phyloP scores from a whole-genome alignment of 2,113 vertebrate species.

The Phylloscopus whistleri region DNA sequence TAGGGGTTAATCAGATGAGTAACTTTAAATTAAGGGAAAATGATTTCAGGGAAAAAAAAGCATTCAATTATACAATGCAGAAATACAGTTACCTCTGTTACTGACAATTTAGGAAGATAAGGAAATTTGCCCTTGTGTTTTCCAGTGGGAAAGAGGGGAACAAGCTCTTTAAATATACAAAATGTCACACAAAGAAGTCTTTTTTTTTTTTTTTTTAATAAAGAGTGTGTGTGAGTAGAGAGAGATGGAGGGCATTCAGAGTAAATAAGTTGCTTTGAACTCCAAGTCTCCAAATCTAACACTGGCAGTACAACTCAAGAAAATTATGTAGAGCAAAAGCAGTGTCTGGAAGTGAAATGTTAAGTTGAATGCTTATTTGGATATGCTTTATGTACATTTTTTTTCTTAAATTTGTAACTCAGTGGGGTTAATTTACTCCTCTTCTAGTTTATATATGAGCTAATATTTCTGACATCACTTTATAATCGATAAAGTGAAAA shows the following conservation, averaged over 20 bases:
- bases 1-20: background rate
- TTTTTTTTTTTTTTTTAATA: background rate
- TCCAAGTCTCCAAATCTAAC: background rate
- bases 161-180: background rate
- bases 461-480: background rate
- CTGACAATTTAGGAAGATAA: background rate
- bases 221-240: background rate
- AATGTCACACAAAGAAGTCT: background rate
- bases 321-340: background rate
- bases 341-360: background rate
- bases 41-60: background rate
- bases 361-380: background rate
- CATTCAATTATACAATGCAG: background rate
- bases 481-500: background rate
- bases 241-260: background rate
- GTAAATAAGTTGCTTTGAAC: background rate
- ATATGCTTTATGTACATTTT: background rate
- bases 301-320: background rate
- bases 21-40: background rate
- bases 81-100: background rate
- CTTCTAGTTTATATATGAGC: background rate
- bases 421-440: background rate
- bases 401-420: background rate
- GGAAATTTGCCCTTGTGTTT: background rate
- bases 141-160: background rate